These are phyloP conservation scores for Fopius arisanus DNA, from an alignment of 1,140 invertebrate genomes.

Conservation along the genomic window DNA sequence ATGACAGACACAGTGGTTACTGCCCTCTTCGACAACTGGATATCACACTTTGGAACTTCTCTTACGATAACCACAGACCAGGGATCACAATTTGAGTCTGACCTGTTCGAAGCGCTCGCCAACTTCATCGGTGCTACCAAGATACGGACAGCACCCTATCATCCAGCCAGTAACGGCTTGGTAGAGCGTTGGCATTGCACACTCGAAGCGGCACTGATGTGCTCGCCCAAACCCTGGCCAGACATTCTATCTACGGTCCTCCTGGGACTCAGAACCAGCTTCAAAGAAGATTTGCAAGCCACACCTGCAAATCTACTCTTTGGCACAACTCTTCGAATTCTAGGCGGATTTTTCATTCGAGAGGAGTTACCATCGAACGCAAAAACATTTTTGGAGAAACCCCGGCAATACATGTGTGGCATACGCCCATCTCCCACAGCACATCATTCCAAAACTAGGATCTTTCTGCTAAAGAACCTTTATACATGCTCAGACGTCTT, in stretches of 20 bases:
- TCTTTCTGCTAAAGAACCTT: constrained; percentile 41
- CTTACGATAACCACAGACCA: constrained; percentile 19
- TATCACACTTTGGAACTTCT: constrained; percentile 51
- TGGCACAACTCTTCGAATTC: not conserved
- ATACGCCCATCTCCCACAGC: no score
- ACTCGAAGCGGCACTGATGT: constrained; percentile 30
- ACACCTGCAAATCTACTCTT: constrained; percentile 29
- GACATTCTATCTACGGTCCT: constrained; percentile 39
- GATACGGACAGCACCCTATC: no score
- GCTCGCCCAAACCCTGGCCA: constrained; percentile 29
- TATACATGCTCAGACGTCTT: constrained; percentile 37
- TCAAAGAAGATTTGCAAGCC: constrained; percentile 18
- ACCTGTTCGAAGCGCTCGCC: constrained; percentile 29
- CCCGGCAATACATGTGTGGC: no score
- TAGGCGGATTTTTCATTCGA: no score
- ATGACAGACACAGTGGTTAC: no score
- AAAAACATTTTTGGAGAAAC: no score
- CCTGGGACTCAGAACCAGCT: constrained; percentile 28
- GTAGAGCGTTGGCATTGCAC: constrained; percentile 31
- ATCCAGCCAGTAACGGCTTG: constrained; percentile 36
- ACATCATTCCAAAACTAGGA: not conserved
- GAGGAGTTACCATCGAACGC: no score
- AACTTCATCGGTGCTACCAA: no score
- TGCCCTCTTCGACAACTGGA: no score
- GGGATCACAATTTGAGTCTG: constrained; percentile 14